Percentiles rank a stretch among this genome's conserved stretches.
These are phyloP conservation scores for Muschampia plurimacula DNA, from an alignment of 2,888 invertebrate genomes.

Conservation along the genomic window DNA sequence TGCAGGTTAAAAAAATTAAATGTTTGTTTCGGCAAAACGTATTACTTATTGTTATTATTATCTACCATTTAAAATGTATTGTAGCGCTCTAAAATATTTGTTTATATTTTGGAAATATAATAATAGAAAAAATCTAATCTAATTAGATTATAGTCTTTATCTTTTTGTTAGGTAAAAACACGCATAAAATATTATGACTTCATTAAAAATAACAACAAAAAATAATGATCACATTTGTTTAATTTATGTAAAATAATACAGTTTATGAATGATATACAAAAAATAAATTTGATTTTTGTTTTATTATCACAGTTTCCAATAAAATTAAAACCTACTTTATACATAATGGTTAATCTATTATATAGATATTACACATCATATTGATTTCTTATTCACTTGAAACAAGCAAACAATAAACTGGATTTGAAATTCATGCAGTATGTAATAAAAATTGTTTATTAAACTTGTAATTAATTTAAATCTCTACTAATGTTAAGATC, in stretches of 20 bases:
- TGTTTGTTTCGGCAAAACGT: too few species aligned
- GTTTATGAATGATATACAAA: constrained; percentile 1
- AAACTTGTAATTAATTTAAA: neutral
- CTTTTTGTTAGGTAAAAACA: too few species aligned
- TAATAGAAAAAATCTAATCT: too few species aligned
- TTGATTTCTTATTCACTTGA: neutral
- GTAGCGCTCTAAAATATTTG: too few species aligned
- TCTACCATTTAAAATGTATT: too few species aligned
- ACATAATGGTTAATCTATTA: neutral
- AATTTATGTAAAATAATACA: neutral
- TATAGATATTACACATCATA: neutral
- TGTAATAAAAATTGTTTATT: neutral
- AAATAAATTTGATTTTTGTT: constrained; percentile 31
- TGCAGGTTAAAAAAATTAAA: too few species aligned
- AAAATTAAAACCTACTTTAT: constrained; percentile 37
- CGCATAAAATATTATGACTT: too few species aligned
- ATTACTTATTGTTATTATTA: too few species aligned
- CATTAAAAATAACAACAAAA: neutral
- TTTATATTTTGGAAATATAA: too few species aligned
- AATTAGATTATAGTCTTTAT: too few species aligned
- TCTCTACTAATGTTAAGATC: neutral
- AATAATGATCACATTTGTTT: neutral
- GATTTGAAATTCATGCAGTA: neutral
- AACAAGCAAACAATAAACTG: neutral
- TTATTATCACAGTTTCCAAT: constrained; percentile 49